Conservation (phyloP, 64 coral and sea anemone species). For the Acropora yongei region DNA sequence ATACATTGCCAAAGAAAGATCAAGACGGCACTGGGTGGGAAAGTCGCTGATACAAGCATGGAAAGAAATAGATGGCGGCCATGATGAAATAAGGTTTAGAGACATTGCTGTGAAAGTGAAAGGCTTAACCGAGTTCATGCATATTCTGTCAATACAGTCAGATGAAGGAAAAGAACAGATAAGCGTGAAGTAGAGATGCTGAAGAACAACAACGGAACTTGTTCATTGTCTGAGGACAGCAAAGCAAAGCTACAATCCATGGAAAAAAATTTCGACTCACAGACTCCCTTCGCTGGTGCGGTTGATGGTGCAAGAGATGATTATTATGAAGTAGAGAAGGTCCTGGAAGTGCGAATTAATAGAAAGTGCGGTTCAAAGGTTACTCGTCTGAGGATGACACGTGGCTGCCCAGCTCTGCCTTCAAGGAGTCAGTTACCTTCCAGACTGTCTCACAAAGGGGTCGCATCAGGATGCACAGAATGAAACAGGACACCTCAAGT, state of each 20-base stretch:
- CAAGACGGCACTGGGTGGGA: not conserved
- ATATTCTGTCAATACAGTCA: not conserved
- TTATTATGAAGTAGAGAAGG: not conserved
- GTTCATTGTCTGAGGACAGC: slow-evolving; percentile 10
- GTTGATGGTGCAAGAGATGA: not conserved
- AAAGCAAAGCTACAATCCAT: not conserved
- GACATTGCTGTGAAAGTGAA: not conserved
- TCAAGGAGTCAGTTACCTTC: not conserved
- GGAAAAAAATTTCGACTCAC: not conserved
- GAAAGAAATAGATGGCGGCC: not conserved
- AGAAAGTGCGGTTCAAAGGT: not conserved
- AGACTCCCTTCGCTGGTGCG: not conserved
- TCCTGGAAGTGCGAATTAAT: not conserved
- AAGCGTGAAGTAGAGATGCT: not conserved
- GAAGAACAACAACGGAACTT: not conserved
- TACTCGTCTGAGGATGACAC: not conserved
- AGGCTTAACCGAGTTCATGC: not conserved
- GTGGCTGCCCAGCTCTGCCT: not conserved
- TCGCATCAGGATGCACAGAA: not conserved
- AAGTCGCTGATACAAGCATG: not conserved
- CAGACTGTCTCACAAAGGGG: not conserved
- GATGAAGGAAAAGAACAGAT: not conserved
- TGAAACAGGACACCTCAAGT: not conserved
- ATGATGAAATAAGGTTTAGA: not conserved
- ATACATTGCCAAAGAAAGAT: not conserved